Base-by-base conservation (phyloP, 2,113 vertebrate species). In the Brachyistius frenatus region DNA sequence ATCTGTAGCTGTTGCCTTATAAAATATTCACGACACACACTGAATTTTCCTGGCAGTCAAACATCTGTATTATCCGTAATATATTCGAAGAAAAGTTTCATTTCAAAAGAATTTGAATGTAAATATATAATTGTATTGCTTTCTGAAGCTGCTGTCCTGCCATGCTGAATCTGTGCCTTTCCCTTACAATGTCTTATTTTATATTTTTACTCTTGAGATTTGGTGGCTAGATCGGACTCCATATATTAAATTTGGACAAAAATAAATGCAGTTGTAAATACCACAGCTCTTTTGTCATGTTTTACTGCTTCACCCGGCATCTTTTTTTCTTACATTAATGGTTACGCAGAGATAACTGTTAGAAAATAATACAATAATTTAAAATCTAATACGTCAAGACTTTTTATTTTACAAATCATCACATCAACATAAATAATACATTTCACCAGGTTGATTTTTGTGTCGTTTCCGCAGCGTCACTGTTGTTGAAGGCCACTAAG, bases 91-190 rank as follows among this genome's bases (percentile, higher is more conserved):
- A 84, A 57, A 86, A 55, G 52, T 71, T 67, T 56, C 16, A 64
- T 62, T 69, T 70, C 33, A 66, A 84, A 69, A 69, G 23, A 50
- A 81, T 80, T 76, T 87, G 78, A 94, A 91, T 92, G 85, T 92
- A 90, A 79, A 86, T 89, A 91, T 47, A 79, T 65, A 77, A 82
- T 70, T 69, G 49, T 89, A 79, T 83, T 87, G 79, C 90, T 89
- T 86, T 84, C 82, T 88, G 8, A 93, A 88, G 93, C 92, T 94
- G 92, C 91, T 93, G 89, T 90, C 89, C 90, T 91, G 89, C 90
- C 92, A 90, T 86, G 92, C 88, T 88, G 88, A 91, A 86, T 92
- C 89, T 92, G 92, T 95, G 94, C 93, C 92, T 94, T 94, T 88
- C 64, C 84, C 78, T 86, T 76, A 71, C 50, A 78, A 88, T 86